These are phyloP conservation scores for Cephalopterus ornatus DNA, from an alignment of 2,113 vertebrate species.

Conservation along the genomic window DNA sequence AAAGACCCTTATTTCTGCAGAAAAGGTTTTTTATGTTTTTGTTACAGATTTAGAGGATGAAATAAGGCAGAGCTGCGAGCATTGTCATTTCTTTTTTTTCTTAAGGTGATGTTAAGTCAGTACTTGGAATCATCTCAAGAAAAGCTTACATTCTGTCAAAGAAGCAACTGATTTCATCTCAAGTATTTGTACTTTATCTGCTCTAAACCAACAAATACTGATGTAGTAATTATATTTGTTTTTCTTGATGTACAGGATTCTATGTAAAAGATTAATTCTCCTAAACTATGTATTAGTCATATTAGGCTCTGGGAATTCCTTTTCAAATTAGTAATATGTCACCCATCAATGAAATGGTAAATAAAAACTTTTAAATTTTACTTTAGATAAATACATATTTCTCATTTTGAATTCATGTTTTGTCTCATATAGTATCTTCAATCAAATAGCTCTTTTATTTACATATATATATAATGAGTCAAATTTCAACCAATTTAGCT, in stretches of 20 bases:
- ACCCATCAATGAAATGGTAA: background rate
- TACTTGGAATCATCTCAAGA: background rate
- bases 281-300: background rate
- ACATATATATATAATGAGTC: background rate
- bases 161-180: background rate
- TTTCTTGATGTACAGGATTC: background rate
- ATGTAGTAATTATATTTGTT: conserved; percentile 8
- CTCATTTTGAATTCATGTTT: background rate
- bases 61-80: background rate
- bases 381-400: background rate
- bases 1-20: background rate
- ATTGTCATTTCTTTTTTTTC: background rate
- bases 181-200: conserved; percentile 11
- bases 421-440: background rate
- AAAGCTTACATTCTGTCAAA: background rate
- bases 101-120: background rate
- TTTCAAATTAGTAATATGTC: background rate
- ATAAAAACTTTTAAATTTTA: background rate
- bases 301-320: background rate
- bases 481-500: background rate
- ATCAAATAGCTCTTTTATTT: background rate
- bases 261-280: background rate
- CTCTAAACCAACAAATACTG: conserved; percentile 34
- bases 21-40: background rate
- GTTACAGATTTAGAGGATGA: background rate